Percentiles rank a stretch among this genome's conserved stretches.
phyloP scores from a whole-genome alignment of 2,113 vertebrate species.

The Motacilla alba region DNA sequence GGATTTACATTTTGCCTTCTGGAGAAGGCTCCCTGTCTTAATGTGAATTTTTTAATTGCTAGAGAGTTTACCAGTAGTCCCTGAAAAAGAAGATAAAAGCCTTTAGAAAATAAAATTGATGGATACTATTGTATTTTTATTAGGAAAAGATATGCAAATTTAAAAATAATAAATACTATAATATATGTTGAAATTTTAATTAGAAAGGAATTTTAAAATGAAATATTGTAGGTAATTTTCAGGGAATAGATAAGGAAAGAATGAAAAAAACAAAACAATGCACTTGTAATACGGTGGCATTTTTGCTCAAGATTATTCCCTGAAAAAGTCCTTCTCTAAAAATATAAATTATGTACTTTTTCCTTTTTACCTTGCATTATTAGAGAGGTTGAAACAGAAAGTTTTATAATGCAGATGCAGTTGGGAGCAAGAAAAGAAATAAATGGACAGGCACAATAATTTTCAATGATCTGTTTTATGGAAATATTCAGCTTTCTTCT shows the following conservation, averaged over 20 bases:
- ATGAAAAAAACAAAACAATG: not conserved
- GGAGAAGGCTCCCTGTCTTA: not conserved
- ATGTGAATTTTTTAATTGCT: not conserved
- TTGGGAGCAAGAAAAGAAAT: not conserved
- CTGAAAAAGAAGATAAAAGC: not conserved
- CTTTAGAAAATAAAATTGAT: slow-evolving; percentile 43
- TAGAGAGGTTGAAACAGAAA: not conserved
- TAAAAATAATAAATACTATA: not conserved
- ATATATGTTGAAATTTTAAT: not conserved
- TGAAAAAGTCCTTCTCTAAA: not conserved
- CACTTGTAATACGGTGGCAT: not conserved
- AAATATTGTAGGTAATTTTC: not conserved
- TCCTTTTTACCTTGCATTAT: not conserved
- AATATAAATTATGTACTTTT: not conserved
- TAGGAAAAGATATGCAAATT: not conserved
- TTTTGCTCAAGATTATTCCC: slow-evolving; percentile 36
- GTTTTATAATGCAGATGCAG: not conserved
- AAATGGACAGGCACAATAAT: not conserved
- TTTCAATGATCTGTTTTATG: not conserved
- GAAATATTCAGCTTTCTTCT: not conserved
- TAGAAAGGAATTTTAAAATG: not conserved
- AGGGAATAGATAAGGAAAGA: not conserved
- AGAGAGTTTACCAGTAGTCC: not conserved
- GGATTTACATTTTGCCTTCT: not conserved
- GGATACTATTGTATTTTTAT: not conserved